Percentiles rank a stretch among this genome's conserved stretches.
These are phyloP conservation scores for Brachionichthys hirsutus DNA, from an alignment of 2,113 vertebrate species.

Conservation along the genomic window DNA sequence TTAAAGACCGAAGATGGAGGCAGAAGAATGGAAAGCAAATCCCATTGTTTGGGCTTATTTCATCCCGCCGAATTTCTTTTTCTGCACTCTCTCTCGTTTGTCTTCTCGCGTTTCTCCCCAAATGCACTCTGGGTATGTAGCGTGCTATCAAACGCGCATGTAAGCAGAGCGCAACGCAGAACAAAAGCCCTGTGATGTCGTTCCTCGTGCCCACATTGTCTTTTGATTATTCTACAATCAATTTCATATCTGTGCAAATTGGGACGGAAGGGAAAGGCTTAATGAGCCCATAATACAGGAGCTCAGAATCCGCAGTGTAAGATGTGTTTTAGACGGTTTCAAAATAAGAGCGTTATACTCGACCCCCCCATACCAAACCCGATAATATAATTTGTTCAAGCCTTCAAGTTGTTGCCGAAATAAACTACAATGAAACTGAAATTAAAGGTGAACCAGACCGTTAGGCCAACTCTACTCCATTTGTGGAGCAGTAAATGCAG, in stretches of 20 bases:
- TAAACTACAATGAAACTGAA: conserved; percentile 92
- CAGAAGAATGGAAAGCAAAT: conserved; percentile 78
- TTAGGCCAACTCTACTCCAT: conserved; percentile 88
- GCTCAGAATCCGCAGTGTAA: conserved; percentile 74
- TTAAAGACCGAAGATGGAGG: conserved; percentile 78
- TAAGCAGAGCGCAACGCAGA: conserved; percentile 67
- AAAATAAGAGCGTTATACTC: conserved; percentile 60
- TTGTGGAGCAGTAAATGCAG: conserved; percentile 85
- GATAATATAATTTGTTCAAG: conserved; percentile 85
- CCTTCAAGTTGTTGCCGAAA: conserved; percentile 90
- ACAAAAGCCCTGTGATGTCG: conserved; percentile 77
- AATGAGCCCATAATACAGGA: conserved; percentile 86
- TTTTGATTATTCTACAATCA: conserved; percentile 79
- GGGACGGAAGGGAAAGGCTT: conserved; percentile 79
- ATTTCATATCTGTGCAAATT: conserved; percentile 66
- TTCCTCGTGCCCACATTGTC: conserved; percentile 69
- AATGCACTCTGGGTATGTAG: conserved; percentile 72
- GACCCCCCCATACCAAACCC: conserved; percentile 73
- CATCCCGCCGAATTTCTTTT: conserved; percentile 73
- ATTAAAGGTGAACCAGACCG: conserved; percentile 91
- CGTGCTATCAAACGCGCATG: conserved; percentile 74
- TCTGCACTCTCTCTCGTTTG: conserved; percentile 64
- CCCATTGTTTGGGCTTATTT: conserved; percentile 80
- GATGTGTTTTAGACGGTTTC: conserved; percentile 85
- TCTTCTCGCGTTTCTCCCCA: conserved; percentile 67